phyloP scores from a whole-genome alignment of 2,797 vertebrate species.

The Tokudaia tokunoshimensis region DNA sequence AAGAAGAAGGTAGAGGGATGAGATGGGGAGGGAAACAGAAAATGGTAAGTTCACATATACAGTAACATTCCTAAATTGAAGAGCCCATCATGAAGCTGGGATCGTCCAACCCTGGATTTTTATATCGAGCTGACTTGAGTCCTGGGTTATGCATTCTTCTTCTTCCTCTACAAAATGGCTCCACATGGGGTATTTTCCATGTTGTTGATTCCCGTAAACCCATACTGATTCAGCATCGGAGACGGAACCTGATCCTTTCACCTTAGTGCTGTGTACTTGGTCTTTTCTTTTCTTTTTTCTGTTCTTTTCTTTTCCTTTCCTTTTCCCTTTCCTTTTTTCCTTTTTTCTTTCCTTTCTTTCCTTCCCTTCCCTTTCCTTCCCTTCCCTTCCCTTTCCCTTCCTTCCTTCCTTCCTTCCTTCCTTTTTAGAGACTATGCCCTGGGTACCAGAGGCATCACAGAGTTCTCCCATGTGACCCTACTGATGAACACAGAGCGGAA shows the following conservation, averaged over 20 bases:
- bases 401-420: neutral
- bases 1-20: neutral
- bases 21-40: neutral
- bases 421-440: neutral
- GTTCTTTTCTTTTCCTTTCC: neutral
- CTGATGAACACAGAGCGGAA: neutral
- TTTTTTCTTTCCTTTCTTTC: neutral
- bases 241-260: neutral
- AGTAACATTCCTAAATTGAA: neutral
- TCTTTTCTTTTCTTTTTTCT: neutral
- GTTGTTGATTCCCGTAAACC: neutral
- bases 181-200: neutral
- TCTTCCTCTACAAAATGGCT: too few species aligned
- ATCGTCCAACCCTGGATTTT: neutral
- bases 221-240: neutral
- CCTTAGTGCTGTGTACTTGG: neutral
- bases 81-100: neutral
- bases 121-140: neutral
- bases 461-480: neutral
- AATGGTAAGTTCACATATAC: fast-evolving
- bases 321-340: too few species aligned
- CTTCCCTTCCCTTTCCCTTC: too few species aligned
- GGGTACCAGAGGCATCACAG: neutral
- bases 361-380: too few species aligned
- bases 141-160: neutral